Base-by-base conservation (phyloP, 1,140 invertebrate genomes). In the Pemphigus obesinymphae region DNA sequence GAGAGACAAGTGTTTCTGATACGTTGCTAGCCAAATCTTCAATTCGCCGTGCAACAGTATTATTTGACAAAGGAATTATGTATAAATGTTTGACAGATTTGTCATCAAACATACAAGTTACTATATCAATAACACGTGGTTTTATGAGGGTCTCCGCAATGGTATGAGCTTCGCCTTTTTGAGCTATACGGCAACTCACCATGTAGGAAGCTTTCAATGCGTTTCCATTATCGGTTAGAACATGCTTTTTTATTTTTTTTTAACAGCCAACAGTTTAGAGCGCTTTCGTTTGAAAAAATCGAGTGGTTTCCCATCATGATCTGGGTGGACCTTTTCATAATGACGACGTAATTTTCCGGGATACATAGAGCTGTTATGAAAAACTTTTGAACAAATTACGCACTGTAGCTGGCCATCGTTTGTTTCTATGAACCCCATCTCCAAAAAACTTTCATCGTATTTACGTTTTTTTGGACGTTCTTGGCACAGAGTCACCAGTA, bases 21-120 rank as follows among this genome's bases (percentile, higher is more conserved):
- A 40, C 8, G 37, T 13, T 50, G 15, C 15, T 53, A 53, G 75
- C 75, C 37, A 81, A 81, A 53, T 81, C 76, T 29, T 34, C n/a
- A n/a, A 81, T 63, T 55, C 76, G 76, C 3, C 63, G 63, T 29
- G 63, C 63, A 37, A 68, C 40, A 43, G 63, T 82, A 70, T 83
- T 82, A 58, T 82, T 83, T 55, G 82, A 82, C 43, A 83, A 80
- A 70, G 66, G 80, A 58, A 82, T 82, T 45, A 11, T 81, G 13
- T 53, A 58, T 3, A 81, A 55, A 26, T 81, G 48, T 58, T 81
- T 63, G 37, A 34, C 63, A 68, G 20, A 68, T 68, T 68, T 68
- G 3, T 68, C 34, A n/a, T 68, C 34, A 68, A 68, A 34, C 63
- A 68, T 68, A 68, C 63, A 68, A 68, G 63, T 34, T 63, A 15